Conservation (phyloP, 2,888 invertebrate species). For the Cheilosia soror region DNA sequence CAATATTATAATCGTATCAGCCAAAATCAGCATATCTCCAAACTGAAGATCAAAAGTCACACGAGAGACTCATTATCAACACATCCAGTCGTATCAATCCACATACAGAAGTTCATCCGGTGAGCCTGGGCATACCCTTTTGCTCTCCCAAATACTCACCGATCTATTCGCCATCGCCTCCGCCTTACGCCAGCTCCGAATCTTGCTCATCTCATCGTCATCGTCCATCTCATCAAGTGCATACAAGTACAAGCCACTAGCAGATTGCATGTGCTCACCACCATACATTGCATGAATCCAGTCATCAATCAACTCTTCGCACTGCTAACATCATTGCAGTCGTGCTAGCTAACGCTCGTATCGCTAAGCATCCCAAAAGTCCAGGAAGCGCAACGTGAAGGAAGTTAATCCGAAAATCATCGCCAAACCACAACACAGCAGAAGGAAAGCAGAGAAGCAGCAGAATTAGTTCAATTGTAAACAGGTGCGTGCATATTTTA, state of each 20-base stretch:
- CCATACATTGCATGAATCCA: not conserved
- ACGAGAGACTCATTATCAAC: not conserved
- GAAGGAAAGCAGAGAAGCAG: not conserved
- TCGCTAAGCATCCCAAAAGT: not conserved
- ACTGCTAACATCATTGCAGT: too few relatives aligned
- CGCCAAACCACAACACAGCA: not conserved
- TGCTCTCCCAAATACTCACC: not conserved
- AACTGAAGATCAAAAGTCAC: not conserved
- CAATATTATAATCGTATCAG: not conserved
- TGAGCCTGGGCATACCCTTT: too few relatives aligned
- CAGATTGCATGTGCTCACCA: not conserved
- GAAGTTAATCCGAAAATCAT: too few relatives aligned
- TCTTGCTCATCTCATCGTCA: too few relatives aligned
- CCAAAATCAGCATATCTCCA: not conserved
- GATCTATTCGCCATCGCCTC: slow-evolving; percentile 1
- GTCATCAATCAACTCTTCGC: not conserved
- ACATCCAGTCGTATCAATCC: not conserved
- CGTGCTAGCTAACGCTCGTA: too few relatives aligned
- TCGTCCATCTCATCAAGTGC: not conserved
- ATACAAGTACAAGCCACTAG: not conserved
- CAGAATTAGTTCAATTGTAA: not conserved
- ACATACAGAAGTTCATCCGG: not conserved
- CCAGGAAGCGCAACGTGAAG: not conserved
- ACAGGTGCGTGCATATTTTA: slow-evolving; percentile 11
- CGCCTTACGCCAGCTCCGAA: too few relatives aligned